phyloP scores from a whole-genome alignment of 2,113 vertebrate genomes.

The Chrysemys picta region DNA sequence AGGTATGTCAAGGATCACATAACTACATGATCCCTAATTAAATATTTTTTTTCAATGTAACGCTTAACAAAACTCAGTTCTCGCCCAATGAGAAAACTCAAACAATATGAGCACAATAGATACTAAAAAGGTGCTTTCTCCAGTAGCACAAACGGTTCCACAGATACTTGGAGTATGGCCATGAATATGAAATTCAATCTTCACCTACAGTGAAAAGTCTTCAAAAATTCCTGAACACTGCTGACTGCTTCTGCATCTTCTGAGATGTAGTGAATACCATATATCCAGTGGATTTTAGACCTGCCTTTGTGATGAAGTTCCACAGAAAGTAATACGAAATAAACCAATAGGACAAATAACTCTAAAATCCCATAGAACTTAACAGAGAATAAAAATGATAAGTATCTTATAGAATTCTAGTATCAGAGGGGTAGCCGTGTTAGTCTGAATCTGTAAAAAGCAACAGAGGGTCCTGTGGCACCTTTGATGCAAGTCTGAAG shows the following conservation, averaged over 20 bases:
- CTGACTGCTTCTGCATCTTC: not conserved
- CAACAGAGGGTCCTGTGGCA: too few species aligned
- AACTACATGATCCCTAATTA: not conserved
- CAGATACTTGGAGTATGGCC: not conserved
- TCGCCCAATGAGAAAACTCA: not conserved
- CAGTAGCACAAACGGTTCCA: not conserved
- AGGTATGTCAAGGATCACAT: not conserved
- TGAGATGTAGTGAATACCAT: not conserved
- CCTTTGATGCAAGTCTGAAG: too few species aligned
- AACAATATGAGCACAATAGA: not conserved
- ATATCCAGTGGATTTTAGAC: not conserved
- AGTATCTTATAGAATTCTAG: not conserved
- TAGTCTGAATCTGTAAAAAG: too few species aligned
- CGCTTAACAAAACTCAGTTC: not conserved
- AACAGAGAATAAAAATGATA: fast-evolving
- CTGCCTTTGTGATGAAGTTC: not conserved
- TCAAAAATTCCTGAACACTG: not conserved
- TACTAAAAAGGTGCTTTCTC: not conserved
- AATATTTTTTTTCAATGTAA: not conserved
- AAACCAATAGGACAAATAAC: not conserved
- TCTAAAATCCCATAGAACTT: not conserved
- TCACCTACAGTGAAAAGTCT: not conserved
- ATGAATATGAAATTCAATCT: not conserved
- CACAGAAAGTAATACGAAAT: not conserved
- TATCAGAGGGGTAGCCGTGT: too few species aligned